phyloP scores from a whole-genome alignment of 2,797 vertebrate genomes.

The Dendrocincla fuliginosa region DNA sequence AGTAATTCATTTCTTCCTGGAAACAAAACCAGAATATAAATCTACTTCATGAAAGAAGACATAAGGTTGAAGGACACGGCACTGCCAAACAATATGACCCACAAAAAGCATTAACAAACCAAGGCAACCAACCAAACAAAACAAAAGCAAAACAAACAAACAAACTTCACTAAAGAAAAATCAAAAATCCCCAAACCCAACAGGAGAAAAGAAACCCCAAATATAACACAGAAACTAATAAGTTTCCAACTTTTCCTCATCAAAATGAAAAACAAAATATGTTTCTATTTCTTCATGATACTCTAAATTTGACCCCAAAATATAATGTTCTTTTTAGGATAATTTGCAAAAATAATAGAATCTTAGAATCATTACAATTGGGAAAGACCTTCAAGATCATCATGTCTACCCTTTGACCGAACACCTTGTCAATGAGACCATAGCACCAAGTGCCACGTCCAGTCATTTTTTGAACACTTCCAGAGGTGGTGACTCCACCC shows the following conservation, averaged over 20 bases:
- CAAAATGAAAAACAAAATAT: background rate
- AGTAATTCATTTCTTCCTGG: background rate
- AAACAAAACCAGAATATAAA: background rate
- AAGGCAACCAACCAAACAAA: background rate
- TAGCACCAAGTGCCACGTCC: background rate
- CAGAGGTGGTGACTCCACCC: background rate
- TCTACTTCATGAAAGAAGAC: background rate
- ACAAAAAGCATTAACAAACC: too few species aligned
- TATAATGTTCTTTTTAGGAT: accelerated
- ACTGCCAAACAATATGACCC: too few species aligned
- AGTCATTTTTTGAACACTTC: background rate
- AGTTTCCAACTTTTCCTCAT: accelerated
- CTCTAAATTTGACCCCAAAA: background rate
- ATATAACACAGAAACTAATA: background rate
- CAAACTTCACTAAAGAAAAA: background rate
- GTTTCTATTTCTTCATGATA: background rate
- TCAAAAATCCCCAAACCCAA: background rate
- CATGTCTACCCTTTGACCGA: background rate
- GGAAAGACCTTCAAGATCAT: background rate
- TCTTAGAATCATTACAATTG: accelerated
- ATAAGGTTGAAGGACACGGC: background rate
- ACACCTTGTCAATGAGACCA: background rate
- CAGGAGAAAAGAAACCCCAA: background rate
- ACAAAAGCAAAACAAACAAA: background rate
- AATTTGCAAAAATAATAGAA: background rate